Conservation (phyloP, 2,113 vertebrate species). For the Gasterosteus nipponicus region DNA sequence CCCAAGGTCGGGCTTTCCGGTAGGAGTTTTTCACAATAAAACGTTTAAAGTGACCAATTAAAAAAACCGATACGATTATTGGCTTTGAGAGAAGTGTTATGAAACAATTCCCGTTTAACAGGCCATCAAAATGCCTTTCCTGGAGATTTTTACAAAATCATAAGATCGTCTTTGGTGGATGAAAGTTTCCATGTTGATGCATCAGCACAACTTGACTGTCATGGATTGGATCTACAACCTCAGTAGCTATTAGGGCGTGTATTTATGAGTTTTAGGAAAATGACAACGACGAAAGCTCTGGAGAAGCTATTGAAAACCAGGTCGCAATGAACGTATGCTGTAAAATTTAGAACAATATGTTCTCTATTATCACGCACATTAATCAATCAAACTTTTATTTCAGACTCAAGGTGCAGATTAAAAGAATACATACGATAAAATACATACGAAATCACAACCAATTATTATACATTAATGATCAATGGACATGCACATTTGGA, state of each 20-base stretch:
- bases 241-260: neutral
- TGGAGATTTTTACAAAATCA: neutral
- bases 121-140: neutral
- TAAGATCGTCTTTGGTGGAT: neutral
- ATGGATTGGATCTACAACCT: neutral
- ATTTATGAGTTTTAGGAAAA: neutral
- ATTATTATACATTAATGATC: neutral
- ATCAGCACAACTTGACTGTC: neutral
- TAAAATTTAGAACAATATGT: neutral
- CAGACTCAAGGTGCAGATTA: too few species aligned
- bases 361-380: neutral
- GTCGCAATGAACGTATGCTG: neutral
- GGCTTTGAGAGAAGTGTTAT: too few species aligned
- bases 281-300: neutral
- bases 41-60: too few species aligned
- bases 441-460: too few species aligned
- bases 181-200: neutral
- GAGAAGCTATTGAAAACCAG: neutral
- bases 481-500: neutral
- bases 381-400: too few species aligned
- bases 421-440: too few species aligned
- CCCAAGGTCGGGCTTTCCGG: slow-evolving; percentile 45
- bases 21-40: slow-evolving; percentile 53
- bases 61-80: too few species aligned
- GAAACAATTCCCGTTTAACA: too few species aligned